Base-by-base conservation (phyloP, 2,113 vertebrate species). In the Dryoscopus gambensis region DNA sequence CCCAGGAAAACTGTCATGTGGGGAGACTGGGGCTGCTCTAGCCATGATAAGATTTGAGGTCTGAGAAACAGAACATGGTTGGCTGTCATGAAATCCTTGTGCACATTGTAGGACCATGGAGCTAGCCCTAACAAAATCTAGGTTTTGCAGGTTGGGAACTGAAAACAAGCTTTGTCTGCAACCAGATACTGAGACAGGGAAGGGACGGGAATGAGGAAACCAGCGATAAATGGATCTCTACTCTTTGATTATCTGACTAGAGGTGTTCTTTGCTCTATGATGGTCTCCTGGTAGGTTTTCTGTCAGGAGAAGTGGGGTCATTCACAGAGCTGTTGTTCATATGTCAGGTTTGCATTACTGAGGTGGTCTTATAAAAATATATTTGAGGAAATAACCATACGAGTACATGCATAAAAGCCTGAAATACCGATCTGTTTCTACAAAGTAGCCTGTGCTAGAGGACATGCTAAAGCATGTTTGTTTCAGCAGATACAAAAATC, bases 71-170 rank as follows among this genome's bases (percentile, higher is more conserved):
- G 50, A 65, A 9, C 74, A 3, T n/a, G 16, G 23, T 69, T 81
- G 56, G 15, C 59, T 83, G 11, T 75, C 68, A 30, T 57, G 21
- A 93, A 92, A 80, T 83, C 50, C 33, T 35, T 52, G 16, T 44
- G 37, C 19, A 7, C 14, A 5, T 81, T 0, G 0, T 23, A 57
- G 70, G 15, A 69, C 9, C 0, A 0, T 62, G 55, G 74, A 73
- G 24, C 15, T 65, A 56, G 16, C n/a, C 56, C 50, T 65, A 28
- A 69, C 10, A 47, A 91, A 82, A 31, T 35, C 8, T 33, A 40
- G 63, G 20, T 31, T 87, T 90, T 84, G 62, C 42, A 46, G 25
- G 15, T 85, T 28, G 47, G 64, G 19, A 80, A 8, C 15, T 27
- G 30, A 60, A 82, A 89, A n/a, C 35, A 53, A 49, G 11, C 17